Evolutionary conservation across 92 coral and sea anemone species (phyloP).

Genomic region (Porites lobata): DNA sequence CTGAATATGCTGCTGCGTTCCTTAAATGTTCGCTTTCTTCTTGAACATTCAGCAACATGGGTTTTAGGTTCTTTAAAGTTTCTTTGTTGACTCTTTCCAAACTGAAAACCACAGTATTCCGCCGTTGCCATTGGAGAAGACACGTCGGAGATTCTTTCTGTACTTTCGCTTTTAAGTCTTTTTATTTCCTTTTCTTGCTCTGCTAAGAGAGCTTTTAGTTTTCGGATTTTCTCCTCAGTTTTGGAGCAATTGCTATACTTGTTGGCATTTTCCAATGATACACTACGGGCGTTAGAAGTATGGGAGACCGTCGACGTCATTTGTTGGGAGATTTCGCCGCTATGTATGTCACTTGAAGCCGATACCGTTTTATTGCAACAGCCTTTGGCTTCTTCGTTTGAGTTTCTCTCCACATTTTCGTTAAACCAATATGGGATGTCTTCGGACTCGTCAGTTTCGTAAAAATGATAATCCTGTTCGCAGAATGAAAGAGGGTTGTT

Average conservation of each 20-base stretch:
- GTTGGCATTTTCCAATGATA: neutral
- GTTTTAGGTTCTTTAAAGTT: neutral
- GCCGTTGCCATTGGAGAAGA: neutral
- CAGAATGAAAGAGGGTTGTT: neutral
- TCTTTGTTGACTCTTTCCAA: neutral
- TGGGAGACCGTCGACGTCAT: neutral
- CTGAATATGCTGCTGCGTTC: neutral
- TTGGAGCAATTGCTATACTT: neutral
- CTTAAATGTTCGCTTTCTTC: neutral
- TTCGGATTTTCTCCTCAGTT: constrained; percentile 23
- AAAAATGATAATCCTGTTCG: neutral
- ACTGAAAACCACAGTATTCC: neutral
- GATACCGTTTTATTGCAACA: neutral
- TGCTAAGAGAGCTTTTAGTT: constrained; percentile 22
- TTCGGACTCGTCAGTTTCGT: neutral
- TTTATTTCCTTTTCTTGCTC: constrained; percentile 23
- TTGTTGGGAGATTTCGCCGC: neutral
- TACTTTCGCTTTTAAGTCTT: constrained; percentile 15
- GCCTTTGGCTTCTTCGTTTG: neutral
- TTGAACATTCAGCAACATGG: neutral
- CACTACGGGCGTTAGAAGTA: neutral
- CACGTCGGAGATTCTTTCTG: constrained; percentile 4
- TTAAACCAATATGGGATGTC: constrained; percentile 13
- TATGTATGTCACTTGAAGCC: neutral
- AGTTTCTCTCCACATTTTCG: neutral